phyloP scores from a whole-genome alignment of 37 sponge, comb jelly and placozoan genomes.

The Chondrilla cf. caribensis region DNA sequence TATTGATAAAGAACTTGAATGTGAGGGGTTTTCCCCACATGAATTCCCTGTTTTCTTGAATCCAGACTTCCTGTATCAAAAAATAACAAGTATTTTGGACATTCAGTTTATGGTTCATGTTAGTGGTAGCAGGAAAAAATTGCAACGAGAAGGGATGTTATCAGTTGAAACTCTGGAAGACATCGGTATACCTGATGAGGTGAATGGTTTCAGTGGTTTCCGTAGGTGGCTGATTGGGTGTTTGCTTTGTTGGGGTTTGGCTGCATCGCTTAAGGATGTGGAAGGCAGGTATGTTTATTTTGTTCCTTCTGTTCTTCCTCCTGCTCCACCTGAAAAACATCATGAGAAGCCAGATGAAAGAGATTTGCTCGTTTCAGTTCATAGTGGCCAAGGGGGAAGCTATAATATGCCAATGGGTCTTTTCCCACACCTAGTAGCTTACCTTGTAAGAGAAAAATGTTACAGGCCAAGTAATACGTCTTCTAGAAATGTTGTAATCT shows the following conservation, averaged over 20 bases:
- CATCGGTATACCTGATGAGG: neutral
- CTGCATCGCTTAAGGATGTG: neutral
- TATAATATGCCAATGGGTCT: neutral
- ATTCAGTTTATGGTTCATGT: neutral
- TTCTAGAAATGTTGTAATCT: neutral
- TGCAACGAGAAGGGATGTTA: neutral
- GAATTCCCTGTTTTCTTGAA: neutral
- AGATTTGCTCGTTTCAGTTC: neutral
- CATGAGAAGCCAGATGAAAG: neutral
- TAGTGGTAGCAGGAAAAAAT: neutral
- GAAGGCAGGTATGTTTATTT: neutral
- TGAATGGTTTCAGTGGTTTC: neutral
- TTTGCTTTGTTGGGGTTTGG: neutral
- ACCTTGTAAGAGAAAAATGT: neutral
- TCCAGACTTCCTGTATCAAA: neutral
- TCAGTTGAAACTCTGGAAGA: neutral
- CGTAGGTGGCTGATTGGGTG: neutral
- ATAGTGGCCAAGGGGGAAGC: neutral
- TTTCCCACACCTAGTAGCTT: neutral
- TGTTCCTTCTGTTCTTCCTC: slow-evolving; percentile 1
- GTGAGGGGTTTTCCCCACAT: neutral
- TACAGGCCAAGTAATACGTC: neutral
- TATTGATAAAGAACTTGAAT: neutral
- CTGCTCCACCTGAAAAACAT: neutral
- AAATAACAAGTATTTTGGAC: neutral